Conservation (phyloP, 64 coral and sea anemone genomes). For the Porites lutea region DNA sequence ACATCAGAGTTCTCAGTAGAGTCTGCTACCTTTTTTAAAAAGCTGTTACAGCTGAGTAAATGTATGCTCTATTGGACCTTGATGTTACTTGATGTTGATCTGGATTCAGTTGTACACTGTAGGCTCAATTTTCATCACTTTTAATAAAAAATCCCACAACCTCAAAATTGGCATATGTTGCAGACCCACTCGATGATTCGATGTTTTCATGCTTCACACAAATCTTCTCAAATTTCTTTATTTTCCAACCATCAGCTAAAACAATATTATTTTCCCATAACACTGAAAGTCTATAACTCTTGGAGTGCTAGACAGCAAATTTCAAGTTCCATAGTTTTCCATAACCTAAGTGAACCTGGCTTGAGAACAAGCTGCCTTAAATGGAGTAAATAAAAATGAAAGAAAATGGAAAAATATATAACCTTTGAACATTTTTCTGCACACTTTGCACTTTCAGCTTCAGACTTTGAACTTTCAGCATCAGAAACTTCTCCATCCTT, state of each 20-base stretch:
- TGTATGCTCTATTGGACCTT: conserved; percentile 15
- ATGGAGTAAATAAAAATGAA: conserved; percentile 16
- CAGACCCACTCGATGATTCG: background rate
- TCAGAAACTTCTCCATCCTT: conserved; percentile 24
- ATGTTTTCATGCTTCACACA: conserved; percentile 15
- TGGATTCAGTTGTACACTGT: conserved; percentile 15
- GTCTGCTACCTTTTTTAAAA: conserved; percentile 12
- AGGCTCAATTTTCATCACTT: background rate
- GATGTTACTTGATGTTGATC: conserved; percentile 26
- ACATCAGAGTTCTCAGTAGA: conserved; percentile 17
- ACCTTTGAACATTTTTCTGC: conserved; percentile 21
- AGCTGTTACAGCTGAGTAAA: conserved; percentile 17
- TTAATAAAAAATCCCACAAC: background rate
- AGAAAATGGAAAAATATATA: background rate
- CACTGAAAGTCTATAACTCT: conserved; percentile 14
- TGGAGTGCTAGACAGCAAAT: conserved; percentile 5
- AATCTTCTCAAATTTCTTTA: conserved; percentile 16
- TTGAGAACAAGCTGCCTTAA: conserved; percentile 13
- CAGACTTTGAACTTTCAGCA: conserved; percentile 15
- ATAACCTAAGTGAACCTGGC: conserved; percentile 17
- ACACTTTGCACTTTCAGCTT: conserved; percentile 14
- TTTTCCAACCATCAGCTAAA: conserved; percentile 10
- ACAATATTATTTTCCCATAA: conserved; percentile 18
- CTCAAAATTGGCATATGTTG: conserved; percentile 22
- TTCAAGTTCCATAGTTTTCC: conserved; percentile 17